Conservation (phyloP, 2,888 invertebrate genomes). For the Pantelozetes paolii region DNA sequence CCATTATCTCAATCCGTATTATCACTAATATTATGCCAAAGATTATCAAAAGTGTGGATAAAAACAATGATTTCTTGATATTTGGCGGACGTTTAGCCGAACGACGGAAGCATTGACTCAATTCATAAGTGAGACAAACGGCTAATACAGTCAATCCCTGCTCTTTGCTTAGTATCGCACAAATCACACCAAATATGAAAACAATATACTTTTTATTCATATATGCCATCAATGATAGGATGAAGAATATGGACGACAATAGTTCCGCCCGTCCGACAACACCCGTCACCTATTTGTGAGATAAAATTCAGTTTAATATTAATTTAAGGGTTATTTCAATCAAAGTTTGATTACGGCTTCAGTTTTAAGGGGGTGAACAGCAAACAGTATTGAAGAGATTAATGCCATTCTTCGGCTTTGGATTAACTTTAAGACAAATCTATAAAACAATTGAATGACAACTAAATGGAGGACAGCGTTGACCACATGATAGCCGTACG, state of each 20-base stretch:
- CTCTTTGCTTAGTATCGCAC: slow-evolving; percentile 94
- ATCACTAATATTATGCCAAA: slow-evolving; percentile 64
- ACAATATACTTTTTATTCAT: slow-evolving; percentile 60
- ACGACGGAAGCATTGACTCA: neutral
- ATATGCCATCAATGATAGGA: slow-evolving; percentile 80
- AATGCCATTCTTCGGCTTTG: slow-evolving; percentile 50
- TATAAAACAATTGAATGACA: slow-evolving; percentile 75
- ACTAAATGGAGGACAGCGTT: slow-evolving; percentile 80
- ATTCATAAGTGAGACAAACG: slow-evolving; percentile 64
- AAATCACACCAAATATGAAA: slow-evolving; percentile 66
- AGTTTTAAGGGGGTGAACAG: slow-evolving; percentile 93
- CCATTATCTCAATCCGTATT: slow-evolving; percentile 72
- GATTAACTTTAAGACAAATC: slow-evolving; percentile 62
- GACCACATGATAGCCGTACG: slow-evolving; percentile 79
- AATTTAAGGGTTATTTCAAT: neutral
- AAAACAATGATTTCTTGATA: neutral
- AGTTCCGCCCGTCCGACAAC: slow-evolving; percentile 95
- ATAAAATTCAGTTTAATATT: neutral
- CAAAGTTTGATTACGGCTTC: slow-evolving; percentile 67
- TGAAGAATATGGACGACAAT: slow-evolving; percentile 84
- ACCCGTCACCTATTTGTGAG: slow-evolving; percentile 64
- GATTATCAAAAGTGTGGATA: neutral
- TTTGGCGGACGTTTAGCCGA: neutral
- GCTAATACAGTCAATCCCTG: slow-evolving; percentile 93
- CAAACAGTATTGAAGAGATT: slow-evolving; percentile 79